Evolutionary conservation across 1,140 invertebrate species (phyloP).

Genomic region (Heliconius hewitsoni): DNA sequence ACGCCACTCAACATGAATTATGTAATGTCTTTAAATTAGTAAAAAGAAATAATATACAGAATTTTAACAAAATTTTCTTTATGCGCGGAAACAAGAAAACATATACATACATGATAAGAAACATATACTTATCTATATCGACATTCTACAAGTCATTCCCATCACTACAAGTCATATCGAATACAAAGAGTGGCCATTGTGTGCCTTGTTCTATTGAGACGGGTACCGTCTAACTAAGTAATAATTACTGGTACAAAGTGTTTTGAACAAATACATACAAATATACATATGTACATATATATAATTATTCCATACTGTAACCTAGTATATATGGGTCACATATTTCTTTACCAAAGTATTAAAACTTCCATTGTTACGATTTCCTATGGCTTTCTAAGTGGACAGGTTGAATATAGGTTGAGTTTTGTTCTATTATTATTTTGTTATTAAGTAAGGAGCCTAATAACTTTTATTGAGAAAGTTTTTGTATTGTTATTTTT

Average conservation of each 20-base stretch:
- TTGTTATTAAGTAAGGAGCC: background rate
- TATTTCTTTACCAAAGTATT: slow-evolving; percentile 23
- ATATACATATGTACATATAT: background rate
- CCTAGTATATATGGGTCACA: slow-evolving; percentile 18
- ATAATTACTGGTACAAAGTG: slow-evolving; percentile 32
- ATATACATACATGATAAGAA: background rate
- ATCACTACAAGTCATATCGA: slow-evolving; percentile 35
- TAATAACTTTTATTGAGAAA: background rate
- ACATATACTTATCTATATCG: background rate
- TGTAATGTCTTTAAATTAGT: too few species aligned
- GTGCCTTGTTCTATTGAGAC: slow-evolving; percentile 34
- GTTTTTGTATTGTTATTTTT: background rate
- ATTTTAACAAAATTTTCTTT: too few species aligned
- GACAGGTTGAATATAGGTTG: background rate
- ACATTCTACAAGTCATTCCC: background rate
- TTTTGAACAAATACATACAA: slow-evolving; percentile 1
- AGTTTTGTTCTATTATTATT: background rate
- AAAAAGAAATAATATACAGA: too few species aligned
- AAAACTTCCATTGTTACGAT: slow-evolving; percentile 7
- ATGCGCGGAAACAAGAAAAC: too few species aligned
- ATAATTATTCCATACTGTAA: background rate
- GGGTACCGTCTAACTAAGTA: slow-evolving; percentile 36
- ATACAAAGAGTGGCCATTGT: slow-evolving; percentile 36
- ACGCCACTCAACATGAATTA: too few species aligned
- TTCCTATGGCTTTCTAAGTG: background rate